Evolutionary conservation across 2,797 vertebrate species (phyloP).

Genomic region (Sebastes glaucus): DNA sequence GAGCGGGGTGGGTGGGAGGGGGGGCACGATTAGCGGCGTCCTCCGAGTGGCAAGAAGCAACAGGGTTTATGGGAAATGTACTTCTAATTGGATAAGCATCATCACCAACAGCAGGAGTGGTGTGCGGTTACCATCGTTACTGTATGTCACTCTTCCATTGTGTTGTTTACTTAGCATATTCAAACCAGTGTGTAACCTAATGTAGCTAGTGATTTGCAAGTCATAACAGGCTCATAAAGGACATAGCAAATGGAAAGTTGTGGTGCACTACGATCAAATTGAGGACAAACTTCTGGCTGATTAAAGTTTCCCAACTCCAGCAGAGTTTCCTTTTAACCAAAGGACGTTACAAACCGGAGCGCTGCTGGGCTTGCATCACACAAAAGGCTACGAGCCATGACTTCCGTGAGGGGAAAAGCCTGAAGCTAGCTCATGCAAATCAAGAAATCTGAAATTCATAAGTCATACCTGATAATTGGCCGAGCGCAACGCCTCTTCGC

Average conservation of each 20-base stretch:
- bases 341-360: not conserved
- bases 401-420: not conserved
- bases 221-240: not conserved
- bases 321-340: not conserved
- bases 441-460: conserved; percentile 27
- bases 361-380: not conserved
- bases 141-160: not conserved
- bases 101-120: not conserved
- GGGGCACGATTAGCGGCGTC: not conserved
- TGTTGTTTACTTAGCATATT: not conserved
- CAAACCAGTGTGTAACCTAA: not conserved
- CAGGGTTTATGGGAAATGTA: conserved; percentile 24
- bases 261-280: not conserved
- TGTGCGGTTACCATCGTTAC: not conserved
- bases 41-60: conserved; percentile 23
- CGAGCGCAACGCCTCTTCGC: not conserved
- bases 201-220: not conserved
- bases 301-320: not conserved
- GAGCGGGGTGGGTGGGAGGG: not conserved
- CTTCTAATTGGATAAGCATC: conserved; percentile 23
- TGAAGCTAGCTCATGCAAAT: conserved; percentile 33
- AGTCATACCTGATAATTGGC: conserved; percentile 20
- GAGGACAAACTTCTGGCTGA: not conserved
- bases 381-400: not conserved
- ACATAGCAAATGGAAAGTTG: conserved; percentile 10